Percentiles rank a stretch among this genome's conserved stretches.
Conservation (phyloP, 1,140 invertebrate genomes). For the Drosophila santomea region DNA sequence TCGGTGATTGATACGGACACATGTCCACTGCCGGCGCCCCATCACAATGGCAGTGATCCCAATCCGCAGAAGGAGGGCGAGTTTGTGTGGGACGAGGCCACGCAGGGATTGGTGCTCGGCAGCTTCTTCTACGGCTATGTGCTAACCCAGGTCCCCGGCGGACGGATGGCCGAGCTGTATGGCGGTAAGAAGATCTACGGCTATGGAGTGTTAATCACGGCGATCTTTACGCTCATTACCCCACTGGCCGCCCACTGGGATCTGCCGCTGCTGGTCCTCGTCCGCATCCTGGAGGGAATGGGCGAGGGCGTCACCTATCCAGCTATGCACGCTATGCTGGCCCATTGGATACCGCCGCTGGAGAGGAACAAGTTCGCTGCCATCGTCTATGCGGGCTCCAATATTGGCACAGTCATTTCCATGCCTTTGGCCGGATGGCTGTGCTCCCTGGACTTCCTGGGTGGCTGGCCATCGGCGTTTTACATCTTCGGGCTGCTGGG, state of each 20-base stretch:
- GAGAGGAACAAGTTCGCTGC: slow-evolving; percentile 93
- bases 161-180: slow-evolving; percentile 91
- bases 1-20: slow-evolving; percentile 86
- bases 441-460: slow-evolving; percentile 88
- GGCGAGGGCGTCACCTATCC: slow-evolving; percentile 94
- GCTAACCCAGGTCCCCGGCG: slow-evolving; percentile 94
- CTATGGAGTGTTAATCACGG: slow-evolving; percentile 90
- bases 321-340: slow-evolving; percentile 92
- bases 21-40: slow-evolving; percentile 85
- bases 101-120: slow-evolving; percentile 92
- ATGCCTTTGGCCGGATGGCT: slow-evolving; percentile 90
- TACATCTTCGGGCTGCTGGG: slow-evolving; percentile 91
- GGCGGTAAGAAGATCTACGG: slow-evolving; percentile 93
- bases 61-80: slow-evolving; percentile 87
- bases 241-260: slow-evolving; percentile 90
- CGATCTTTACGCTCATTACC: slow-evolving; percentile 91
- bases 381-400: slow-evolving; percentile 90
- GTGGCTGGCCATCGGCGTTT: slow-evolving; percentile 92
- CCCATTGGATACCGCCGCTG: slow-evolving; percentile 92
- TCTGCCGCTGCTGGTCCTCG: slow-evolving; percentile 89
- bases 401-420: slow-evolving; percentile 90
- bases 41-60: slow-evolving; percentile 85
- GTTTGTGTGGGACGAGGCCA: slow-evolving; percentile 91
- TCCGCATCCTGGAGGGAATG: slow-evolving; percentile 93
- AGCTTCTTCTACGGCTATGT: slow-evolving; percentile 95